A percentile compares a stretch with the other conserved stretches of the same genome.
These are phyloP conservation scores for Cyclina sinensis DNA, from an alignment of 1,140 invertebrate species.

Conservation along the genomic window DNA sequence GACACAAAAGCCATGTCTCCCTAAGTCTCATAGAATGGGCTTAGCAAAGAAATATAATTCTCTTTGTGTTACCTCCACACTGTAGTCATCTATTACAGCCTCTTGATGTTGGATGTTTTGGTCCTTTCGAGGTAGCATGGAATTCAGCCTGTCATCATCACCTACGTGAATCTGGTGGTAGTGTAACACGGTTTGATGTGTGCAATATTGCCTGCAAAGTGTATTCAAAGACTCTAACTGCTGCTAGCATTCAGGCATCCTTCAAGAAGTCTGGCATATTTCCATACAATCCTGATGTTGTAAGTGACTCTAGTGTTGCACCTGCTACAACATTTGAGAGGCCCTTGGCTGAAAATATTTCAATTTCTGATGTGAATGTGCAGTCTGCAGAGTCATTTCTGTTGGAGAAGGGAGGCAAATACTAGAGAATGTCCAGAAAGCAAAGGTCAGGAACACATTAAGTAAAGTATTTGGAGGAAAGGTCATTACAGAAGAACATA, in stretches of 20 bases:
- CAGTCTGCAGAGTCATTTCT: background rate
- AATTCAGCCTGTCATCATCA: slow-evolving; percentile 53
- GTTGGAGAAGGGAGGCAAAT: background rate
- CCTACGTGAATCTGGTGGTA: slow-evolving; percentile 18
- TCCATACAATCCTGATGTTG: slow-evolving; percentile 47
- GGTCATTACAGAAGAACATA: slow-evolving; percentile 10
- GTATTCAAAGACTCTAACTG: slow-evolving; percentile 54
- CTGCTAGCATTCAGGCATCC: slow-evolving; percentile 46
- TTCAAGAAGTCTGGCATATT: slow-evolving; percentile 66
- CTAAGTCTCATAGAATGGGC: slow-evolving; percentile 64
- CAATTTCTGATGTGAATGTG: background rate
- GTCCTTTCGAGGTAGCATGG: slow-evolving; percentile 36
- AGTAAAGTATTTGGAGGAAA: slow-evolving; percentile 28
- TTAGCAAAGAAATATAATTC: slow-evolving; percentile 43
- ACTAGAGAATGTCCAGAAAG: slow-evolving; percentile 15
- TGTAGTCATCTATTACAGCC: slow-evolving; percentile 64
- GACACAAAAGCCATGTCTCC: slow-evolving; percentile 60
- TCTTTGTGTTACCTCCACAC: slow-evolving; percentile 63
- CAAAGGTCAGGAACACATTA: slow-evolving; percentile 5
- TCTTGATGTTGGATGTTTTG: slow-evolving; percentile 47
- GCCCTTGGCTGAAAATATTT: background rate
- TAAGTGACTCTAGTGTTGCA: slow-evolving; percentile 18
- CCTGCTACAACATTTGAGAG: background rate
- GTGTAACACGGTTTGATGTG: slow-evolving; percentile 53
- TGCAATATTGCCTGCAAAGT: slow-evolving; percentile 58